Evolutionary conservation across 2,888 invertebrate species (phyloP).

Genomic region (Sarcophaga variegata): DNA sequence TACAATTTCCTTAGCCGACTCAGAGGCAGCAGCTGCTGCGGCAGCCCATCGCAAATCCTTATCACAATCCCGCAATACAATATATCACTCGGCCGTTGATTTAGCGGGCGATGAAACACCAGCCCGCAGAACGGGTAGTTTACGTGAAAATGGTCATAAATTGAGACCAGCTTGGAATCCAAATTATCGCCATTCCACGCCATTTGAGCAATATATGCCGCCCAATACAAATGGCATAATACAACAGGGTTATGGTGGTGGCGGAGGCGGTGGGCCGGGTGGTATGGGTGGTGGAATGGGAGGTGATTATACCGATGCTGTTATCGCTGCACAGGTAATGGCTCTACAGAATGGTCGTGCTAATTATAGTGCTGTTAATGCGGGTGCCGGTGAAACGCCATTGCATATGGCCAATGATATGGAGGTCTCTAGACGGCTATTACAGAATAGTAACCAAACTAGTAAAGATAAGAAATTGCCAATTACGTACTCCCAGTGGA

Average conservation of each 20-base stretch:
- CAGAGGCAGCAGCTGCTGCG: conserved; percentile 79
- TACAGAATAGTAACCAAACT: conserved; percentile 81
- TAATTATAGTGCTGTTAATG: conserved; percentile 62
- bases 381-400: conserved; percentile 67
- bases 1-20: conserved; percentile 81
- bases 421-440: conserved; percentile 83
- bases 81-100: conserved; percentile 85
- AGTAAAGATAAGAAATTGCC: conserved; percentile 83
- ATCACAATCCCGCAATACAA: conserved; percentile 84
- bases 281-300: conserved; percentile 65
- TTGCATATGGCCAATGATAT: conserved; percentile 75
- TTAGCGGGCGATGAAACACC: conserved; percentile 80
- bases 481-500: conserved; percentile 85
- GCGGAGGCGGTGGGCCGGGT: conserved; percentile 66
- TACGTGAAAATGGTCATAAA: conserved; percentile 73
- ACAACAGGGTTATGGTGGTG: conserved; percentile 45
- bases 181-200: conserved; percentile 79
- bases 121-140: conserved; percentile 74
- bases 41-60: conserved; percentile 82
- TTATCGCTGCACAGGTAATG: conserved; percentile 75
- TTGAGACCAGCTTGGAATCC: conserved; percentile 72
- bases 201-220: conserved; percentile 78
- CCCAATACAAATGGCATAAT: conserved; percentile 61
- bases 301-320: conserved; percentile 75
- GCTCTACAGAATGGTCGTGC: conserved; percentile 76